Percentiles rank a stretch among this genome's conserved stretches.
Conservation (phyloP, 1,140 invertebrate genomes). For the Cardiocondyla obscurior region DNA sequence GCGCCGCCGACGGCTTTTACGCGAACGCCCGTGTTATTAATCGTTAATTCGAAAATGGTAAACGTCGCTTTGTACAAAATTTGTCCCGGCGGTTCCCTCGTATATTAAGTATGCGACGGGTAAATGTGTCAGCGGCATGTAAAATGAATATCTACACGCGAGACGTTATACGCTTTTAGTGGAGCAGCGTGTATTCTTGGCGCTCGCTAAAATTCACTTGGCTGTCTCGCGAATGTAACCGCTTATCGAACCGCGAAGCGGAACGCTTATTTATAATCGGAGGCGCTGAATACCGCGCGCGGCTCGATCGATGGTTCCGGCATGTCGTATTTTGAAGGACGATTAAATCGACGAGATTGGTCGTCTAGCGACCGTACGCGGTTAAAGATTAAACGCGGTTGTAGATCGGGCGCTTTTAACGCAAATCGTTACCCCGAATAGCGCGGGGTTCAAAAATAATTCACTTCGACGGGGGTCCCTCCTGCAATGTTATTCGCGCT, state of each 20-base stretch:
- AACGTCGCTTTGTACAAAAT: background rate
- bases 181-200: background rate
- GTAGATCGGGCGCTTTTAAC: conserved; percentile 21
- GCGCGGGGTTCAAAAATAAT: conserved; percentile 22
- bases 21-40: conserved; percentile 17
- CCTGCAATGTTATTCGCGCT: conserved; percentile 4
- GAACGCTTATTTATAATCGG: background rate
- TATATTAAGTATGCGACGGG: background rate
- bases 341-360: conserved; percentile 13
- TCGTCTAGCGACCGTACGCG: background rate
- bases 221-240: background rate
- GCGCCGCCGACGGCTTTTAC: background rate
- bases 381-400: conserved; percentile 23
- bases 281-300: no score
- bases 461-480: background rate
- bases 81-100: background rate
- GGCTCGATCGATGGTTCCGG: background rate
- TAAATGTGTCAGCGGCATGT: background rate
- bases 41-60: conserved; percentile 11
- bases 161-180: background rate
- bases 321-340: background rate
- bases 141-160: background rate
- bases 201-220: background rate
- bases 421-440: background rate
- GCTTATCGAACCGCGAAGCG: background rate